Evolutionary conservation across 2,888 invertebrate genomes (phyloP).

Genomic region (Ophonus ardosiacus): DNA sequence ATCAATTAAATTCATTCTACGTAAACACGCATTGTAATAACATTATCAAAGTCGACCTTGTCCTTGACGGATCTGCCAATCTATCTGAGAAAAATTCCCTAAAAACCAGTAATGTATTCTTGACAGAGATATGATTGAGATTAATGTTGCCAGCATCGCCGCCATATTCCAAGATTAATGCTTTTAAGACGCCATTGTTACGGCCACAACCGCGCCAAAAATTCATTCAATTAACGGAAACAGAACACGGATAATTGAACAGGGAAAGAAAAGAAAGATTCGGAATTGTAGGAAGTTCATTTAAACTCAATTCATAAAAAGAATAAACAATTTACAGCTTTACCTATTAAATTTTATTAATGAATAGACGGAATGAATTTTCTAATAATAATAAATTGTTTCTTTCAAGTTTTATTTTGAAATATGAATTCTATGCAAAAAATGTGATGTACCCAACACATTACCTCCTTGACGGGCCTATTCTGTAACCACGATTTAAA

Average conservation of each 20-base stretch:
- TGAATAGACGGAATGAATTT: neutral
- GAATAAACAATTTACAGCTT: constrained; percentile 7
- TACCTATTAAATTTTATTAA: neutral
- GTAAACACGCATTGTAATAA: constrained; percentile 59
- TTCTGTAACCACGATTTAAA: no score
- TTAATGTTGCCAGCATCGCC: constrained; percentile 48
- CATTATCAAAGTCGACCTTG: constrained; percentile 57
- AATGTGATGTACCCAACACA: no score
- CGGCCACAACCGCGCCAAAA: constrained; percentile 22
- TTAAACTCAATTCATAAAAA: neutral
- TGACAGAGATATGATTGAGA: constrained; percentile 64
- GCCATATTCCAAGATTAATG: constrained; percentile 61
- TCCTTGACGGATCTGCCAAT: constrained; percentile 54
- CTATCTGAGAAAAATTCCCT: constrained; percentile 58
- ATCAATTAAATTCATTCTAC: constrained; percentile 41
- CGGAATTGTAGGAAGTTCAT: constrained; percentile 24
- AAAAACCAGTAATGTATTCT: constrained; percentile 61
- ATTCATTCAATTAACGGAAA: constrained; percentile 49
- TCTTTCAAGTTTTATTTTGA: no score
- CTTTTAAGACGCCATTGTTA: constrained; percentile 28
- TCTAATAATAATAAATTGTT: no score
- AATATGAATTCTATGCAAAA: no score
- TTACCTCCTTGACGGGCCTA: no score
- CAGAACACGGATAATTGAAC: constrained; percentile 42
- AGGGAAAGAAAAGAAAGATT: constrained; percentile 23